Evolutionary conservation across 1,140 invertebrate genomes (phyloP).

Genomic region (Drosophila aff.): DNA sequence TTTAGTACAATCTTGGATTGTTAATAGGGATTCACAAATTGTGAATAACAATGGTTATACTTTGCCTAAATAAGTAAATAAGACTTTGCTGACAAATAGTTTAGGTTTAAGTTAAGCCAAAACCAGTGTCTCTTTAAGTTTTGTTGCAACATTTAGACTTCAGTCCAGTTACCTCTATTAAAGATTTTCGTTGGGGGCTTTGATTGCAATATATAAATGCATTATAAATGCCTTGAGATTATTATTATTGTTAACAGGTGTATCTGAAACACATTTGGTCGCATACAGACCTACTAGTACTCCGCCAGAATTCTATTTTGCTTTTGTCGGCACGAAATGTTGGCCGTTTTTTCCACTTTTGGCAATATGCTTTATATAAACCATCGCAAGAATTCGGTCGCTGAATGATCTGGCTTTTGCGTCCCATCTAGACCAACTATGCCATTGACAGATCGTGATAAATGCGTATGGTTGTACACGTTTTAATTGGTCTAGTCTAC

Average conservation of each 20-base stretch:
- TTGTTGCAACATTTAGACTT: not conserved
- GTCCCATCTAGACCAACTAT: not conserved
- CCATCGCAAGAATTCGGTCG: constrained; percentile 24
- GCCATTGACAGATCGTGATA: constrained; percentile 36
- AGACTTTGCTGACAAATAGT: not conserved
- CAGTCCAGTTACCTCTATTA: not conserved
- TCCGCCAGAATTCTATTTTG: not conserved
- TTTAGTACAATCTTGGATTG: not conserved
- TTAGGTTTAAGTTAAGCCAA: not conserved
- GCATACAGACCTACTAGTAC: not conserved
- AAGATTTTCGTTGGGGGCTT: not conserved
- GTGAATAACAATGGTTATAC: not conserved
- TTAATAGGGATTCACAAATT: not conserved
- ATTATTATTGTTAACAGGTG: not conserved
- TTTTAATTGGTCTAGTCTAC: not conserved
- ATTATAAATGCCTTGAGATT: not conserved
- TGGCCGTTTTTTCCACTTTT: constrained; percentile 7
- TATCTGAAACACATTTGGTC: not conserved
- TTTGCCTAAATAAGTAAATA: not conserved
- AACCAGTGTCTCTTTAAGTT: too few relatives aligned
- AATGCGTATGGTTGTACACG: not conserved
- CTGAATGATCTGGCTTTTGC: constrained; percentile 23
- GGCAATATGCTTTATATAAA: not conserved
- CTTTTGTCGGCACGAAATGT: constrained; percentile 14
- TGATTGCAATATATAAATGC: not conserved